Percentiles rank a stretch among this genome's conserved stretches.
phyloP scores from a whole-genome alignment of 2,113 vertebrate species.

The Chionodraco myersi region DNA sequence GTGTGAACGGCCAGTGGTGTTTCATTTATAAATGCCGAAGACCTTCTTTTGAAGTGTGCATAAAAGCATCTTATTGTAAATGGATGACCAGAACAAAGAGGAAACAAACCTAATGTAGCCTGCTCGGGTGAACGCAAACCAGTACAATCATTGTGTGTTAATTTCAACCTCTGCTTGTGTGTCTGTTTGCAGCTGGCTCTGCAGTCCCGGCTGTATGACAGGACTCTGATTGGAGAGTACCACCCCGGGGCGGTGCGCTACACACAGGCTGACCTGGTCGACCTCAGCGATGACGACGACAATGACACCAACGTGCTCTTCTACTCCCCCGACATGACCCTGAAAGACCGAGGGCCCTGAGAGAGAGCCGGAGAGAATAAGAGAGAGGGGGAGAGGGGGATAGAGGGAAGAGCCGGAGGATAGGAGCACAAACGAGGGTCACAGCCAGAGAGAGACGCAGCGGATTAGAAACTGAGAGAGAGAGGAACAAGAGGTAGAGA shows the following conservation, averaged over 20 bases:
- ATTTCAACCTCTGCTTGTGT: constrained; percentile 36
- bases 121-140: neutral
- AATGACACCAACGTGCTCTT: constrained; percentile 86
- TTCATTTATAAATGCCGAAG: neutral
- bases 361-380: constrained; percentile 42
- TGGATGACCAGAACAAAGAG: neutral
- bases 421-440: constrained; percentile 60
- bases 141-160: constrained; percentile 5
- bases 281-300: constrained; percentile 79
- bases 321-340: constrained; percentile 87
- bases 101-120: neutral
- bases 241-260: constrained; percentile 79
- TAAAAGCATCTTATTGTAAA: neutral
- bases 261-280: constrained; percentile 72
- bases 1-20: constrained; percentile 4
- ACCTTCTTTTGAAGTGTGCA: neutral
- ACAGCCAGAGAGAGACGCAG: constrained; percentile 57
- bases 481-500: constrained; percentile 62
- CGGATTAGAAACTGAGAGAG: constrained; percentile 73
- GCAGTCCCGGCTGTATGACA: constrained; percentile 84
- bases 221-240: constrained; percentile 84
- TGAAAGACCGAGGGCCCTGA: constrained; percentile 84
- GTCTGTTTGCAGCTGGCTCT: constrained; percentile 82
- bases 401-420: constrained; percentile 46
- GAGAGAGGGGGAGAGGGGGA: constrained; percentile 33